Evolutionary conservation across 2,113 vertebrate species (phyloP), one percentile per base, ranked within the genome.

Genomic region (Hyla sarda): DNA sequence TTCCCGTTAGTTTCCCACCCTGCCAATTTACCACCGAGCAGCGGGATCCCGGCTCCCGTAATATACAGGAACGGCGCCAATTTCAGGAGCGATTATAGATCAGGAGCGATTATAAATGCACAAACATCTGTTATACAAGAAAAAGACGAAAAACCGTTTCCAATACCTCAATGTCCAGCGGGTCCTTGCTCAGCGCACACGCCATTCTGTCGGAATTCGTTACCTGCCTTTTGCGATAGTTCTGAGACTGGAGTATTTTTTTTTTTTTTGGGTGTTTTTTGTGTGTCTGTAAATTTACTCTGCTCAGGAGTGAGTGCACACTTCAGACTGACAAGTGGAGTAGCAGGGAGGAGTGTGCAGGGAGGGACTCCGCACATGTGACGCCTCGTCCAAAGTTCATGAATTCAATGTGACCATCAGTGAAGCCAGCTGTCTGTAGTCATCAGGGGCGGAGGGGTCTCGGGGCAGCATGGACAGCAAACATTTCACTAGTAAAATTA

Each of bases 151-250:
- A 81, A 41, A 74, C 32, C 50, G 62, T 62, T 81, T 86, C 48
- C 52, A 81, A 82, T 95, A 96, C 96, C 96, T 96, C 96, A 88
- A 96, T 96, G 89, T 96, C 95, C 90, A 92, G 92, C 19, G 94
- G 87, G 89, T 96, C 95, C 91, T 90, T 94, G 93, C 94, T 96
- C 67, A 95, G 93, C 92, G 92, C 89, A 25, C 92, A 87, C 84
- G 94, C 91, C 95, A 96, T 96, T 76, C 80, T 81, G 30, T 62
- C 45, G 16, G 28, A 78, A 60, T 71, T 73, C 67, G 72, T 17
- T 62, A 25, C 19, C 45, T 75, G 71, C 58, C 54, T 60, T 47
- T 74, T n/a, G n/a, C 11, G 58, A 60, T 76, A 30, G 48, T 54
- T 67, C 62, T 47, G n/a, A 23, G 14, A n/a, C 21, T 72, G 56